Conservation (phyloP, 1,140 invertebrate genomes). For the Dendrolimus kikuchii region DNA sequence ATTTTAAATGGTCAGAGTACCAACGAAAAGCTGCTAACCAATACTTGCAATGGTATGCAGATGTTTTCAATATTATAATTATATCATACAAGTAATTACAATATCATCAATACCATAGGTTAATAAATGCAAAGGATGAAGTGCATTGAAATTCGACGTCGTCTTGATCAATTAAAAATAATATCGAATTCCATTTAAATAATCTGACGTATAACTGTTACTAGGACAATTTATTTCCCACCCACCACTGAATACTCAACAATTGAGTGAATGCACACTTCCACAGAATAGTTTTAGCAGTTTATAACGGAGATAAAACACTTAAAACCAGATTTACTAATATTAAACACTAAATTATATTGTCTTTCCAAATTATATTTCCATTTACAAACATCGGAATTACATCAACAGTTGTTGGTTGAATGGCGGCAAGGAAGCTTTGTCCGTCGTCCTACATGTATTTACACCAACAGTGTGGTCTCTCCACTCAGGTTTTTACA, state of each 20-base stretch:
- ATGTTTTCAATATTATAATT: constrained; percentile 51
- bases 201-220: constrained; percentile 36
- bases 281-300: constrained; percentile 40
- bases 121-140: constrained; percentile 74
- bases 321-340: constrained; percentile 66
- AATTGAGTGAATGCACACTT: constrained; percentile 44
- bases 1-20: constrained; percentile 66
- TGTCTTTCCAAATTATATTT: constrained; percentile 68
- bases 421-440: constrained; percentile 25
- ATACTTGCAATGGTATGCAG: constrained; percentile 66
- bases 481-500: constrained; percentile 38
- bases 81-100: constrained; percentile 74
- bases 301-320: constrained; percentile 63
- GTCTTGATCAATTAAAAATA: constrained; percentile 53
- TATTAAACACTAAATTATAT: constrained; percentile 70
- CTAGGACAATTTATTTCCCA: constrained; percentile 40
- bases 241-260: constrained; percentile 49
- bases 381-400: constrained; percentile 54
- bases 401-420: constrained; percentile 38
- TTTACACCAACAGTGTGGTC: constrained; percentile 40
- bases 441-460: constrained; percentile 36
- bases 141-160: constrained; percentile 68
- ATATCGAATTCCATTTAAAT: constrained; percentile 53
- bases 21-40: constrained; percentile 70
- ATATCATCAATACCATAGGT: constrained; percentile 70